Base-by-base conservation (phyloP, 2,797 vertebrate species). In the Danio jaintianensis region DNA sequence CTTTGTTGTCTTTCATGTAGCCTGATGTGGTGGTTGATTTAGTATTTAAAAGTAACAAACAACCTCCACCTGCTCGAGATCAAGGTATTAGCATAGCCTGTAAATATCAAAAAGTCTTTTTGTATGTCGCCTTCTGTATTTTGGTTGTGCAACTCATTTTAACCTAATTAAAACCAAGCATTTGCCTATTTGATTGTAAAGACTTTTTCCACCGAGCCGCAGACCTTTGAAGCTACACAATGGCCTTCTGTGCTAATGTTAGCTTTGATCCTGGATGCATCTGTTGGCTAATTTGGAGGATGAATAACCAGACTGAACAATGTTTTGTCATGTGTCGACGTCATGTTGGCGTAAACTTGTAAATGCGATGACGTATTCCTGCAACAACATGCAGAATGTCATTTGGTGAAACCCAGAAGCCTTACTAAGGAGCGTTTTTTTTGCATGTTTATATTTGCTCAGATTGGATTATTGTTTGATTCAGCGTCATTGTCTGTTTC, bases 401-500 rank as follows among this genome's bases (percentile, higher is more conserved):
- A 75, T 82, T 86, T 82, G 81, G 80, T 79, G 68, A 83, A 78
- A 85, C 83, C 83, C 85, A 79, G 59, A 86, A 82, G 85, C 85
- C 83, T 86, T 86, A 83, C 59, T 66, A 62, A 55, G 43, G 22
- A 64, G n/a, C 5, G 38, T 72, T 55, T 53, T 61, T 62, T 29
- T 29, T 62, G 67, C 55, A n/a, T 74, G 76, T 75, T 50, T 43
- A 69, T 38, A 38, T 58, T 58, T 43, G 50, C 40, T 56, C 69
- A 43, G n/a, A 61, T 63, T 68, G 47, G n/a, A 56, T 12, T 47
- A 6, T 69, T 36, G 11, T 72, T 47, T 36, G 38, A n/a, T 53
- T 40, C 38, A 62, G 52, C 22, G 36, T 61, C n/a, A 15, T 68
- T 47, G 45, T 56, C 47, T 58, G 50, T 72, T 10, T 64, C 12